Conservation (phyloP, 2,888 invertebrate genomes). For the Plebejus argus region DNA sequence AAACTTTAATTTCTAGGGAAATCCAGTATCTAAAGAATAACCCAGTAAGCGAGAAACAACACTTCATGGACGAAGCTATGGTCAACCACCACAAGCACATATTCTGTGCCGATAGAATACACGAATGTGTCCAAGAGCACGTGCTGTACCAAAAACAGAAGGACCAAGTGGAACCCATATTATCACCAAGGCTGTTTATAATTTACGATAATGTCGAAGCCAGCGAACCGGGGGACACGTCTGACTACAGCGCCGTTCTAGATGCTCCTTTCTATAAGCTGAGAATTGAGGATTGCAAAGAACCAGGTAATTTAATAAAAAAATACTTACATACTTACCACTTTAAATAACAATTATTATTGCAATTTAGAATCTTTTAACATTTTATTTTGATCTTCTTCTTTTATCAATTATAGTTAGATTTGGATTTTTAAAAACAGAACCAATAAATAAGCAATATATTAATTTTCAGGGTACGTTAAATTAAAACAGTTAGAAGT, state of each 20-base stretch:
- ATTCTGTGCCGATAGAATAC: slow-evolving; percentile 85
- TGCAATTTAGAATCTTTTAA: neutral
- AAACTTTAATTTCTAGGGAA: slow-evolving; percentile 65
- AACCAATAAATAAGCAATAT: neutral
- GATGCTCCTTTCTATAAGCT: slow-evolving; percentile 84
- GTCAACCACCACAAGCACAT: slow-evolving; percentile 82
- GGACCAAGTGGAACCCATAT: slow-evolving; percentile 77
- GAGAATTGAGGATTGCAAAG: slow-evolving; percentile 78
- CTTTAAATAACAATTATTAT: too few species aligned
- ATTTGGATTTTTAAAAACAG: too few species aligned
- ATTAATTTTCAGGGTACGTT: slow-evolving; percentile 75
- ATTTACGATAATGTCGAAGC: slow-evolving; percentile 88
- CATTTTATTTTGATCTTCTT: too few species aligned
- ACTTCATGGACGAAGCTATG: slow-evolving; percentile 74
- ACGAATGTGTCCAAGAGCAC: slow-evolving; percentile 83
- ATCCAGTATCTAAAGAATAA: slow-evolving; percentile 73
- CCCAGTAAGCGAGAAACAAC: slow-evolving; percentile 72
- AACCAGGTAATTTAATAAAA: slow-evolving; percentile 56
- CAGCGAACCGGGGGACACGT: slow-evolving; percentile 82
- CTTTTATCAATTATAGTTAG: too few species aligned
- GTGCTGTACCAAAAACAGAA: slow-evolving; percentile 74
- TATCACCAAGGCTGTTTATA: slow-evolving; percentile 83
- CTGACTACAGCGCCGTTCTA: slow-evolving; percentile 80
- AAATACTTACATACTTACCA: neutral
- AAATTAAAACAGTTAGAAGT: slow-evolving; percentile 79